Conservation (phyloP, 2,888 invertebrate species). For the Silvanus unidentatus region DNA sequence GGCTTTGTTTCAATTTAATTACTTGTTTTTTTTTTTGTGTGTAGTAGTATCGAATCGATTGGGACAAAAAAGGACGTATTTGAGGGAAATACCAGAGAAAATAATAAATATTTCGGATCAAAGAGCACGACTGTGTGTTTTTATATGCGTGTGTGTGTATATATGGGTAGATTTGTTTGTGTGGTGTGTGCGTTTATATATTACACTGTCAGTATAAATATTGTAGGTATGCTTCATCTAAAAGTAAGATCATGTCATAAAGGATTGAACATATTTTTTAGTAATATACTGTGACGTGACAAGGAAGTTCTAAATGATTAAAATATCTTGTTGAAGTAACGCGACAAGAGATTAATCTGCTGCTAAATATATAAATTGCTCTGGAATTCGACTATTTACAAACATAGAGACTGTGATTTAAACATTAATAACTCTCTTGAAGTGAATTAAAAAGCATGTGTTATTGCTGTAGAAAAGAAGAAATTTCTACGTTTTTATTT, state of each 20-base stretch:
- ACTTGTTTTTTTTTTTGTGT: no score
- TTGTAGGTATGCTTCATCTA: conserved; percentile 1
- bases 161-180: no score
- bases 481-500: no score
- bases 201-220: not conserved
- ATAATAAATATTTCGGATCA: no score
- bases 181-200: no score
- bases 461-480: no score
- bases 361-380: conserved; percentile 46
- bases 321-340: conserved; percentile 39
- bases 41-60: no score
- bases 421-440: conserved; percentile 30
- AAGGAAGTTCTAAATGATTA: conserved; percentile 40
- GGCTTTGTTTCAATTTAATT: conserved; percentile 11
- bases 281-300: conserved; percentile 31
- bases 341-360: conserved; percentile 45
- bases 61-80: no score
- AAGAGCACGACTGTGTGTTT: no score
- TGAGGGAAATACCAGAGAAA: no score
- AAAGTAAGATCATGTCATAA: conserved; percentile 18
- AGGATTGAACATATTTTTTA: conserved; percentile 33
- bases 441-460: no score
- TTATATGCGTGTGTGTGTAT: no score
- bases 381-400: conserved; percentile 44
- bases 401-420: conserved; percentile 37